Percentiles rank a stretch among this genome's conserved stretches.
Conservation (phyloP, 2,797 vertebrate genomes). For the Smutsia gigantea region DNA sequence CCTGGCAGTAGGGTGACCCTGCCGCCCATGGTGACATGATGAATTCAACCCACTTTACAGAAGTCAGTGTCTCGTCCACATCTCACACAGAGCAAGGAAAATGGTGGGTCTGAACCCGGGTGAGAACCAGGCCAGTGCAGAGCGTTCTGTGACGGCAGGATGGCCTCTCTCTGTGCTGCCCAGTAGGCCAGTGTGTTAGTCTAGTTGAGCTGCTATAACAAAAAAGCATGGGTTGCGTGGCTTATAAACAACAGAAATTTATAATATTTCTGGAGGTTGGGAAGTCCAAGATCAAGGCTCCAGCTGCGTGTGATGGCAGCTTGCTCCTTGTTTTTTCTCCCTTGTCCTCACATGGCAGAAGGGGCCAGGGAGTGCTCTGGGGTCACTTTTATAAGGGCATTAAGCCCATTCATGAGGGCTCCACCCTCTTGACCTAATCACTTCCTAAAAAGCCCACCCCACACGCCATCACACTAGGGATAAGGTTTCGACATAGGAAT, state of each 20-base stretch:
- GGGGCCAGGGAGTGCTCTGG: neutral
- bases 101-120: neutral
- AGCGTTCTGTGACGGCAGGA: neutral
- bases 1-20: neutral
- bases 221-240: no score
- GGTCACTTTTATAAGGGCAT: neutral
- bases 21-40: neutral
- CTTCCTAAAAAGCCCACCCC: neutral
- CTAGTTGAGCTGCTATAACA: neutral
- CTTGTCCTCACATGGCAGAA: neutral
- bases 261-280: neutral
- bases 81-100: neutral
- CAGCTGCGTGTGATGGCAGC: neutral
- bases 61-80: neutral
- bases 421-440: neutral
- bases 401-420: neutral
- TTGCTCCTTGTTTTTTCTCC: neutral
- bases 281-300: neutral
- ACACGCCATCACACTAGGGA: neutral
- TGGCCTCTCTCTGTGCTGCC: neutral
- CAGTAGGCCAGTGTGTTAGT: accelerated
- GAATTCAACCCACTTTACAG: neutral
- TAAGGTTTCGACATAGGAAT: neutral
- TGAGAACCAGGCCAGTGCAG: neutral
- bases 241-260: neutral